A percentile compares a stretch with the other conserved stretches of the same genome.
phyloP scores from a whole-genome alignment of 2,888 invertebrate species.

The Leucoma salicis region DNA sequence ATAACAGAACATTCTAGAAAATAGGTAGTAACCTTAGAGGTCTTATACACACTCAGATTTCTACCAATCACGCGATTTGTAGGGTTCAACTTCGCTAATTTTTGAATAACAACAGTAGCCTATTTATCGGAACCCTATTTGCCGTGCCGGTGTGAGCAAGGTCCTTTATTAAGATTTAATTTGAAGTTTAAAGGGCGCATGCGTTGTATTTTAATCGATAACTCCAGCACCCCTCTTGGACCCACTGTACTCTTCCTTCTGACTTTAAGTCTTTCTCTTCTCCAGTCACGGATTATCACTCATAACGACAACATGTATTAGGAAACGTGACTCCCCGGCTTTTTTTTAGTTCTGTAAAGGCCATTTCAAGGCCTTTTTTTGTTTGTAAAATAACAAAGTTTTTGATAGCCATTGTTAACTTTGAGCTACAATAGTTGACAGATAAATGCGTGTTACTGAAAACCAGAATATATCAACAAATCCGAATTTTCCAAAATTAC shows the following conservation, averaged over 20 bases:
- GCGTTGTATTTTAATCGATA: conserved; percentile 24
- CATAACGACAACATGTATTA: not conserved
- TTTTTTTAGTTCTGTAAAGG: not conserved
- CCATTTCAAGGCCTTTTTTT: too few species aligned
- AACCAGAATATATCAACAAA: too few species aligned
- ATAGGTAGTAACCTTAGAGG: not conserved
- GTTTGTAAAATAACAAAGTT: too few species aligned
- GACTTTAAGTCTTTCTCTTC: not conserved
- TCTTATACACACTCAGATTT: not conserved
- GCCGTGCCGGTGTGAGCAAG: conserved; percentile 1
- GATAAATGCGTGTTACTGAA: too few species aligned
- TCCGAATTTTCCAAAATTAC: too few species aligned
- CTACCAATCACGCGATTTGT: not conserved
- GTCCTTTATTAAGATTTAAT: conserved; percentile 9
- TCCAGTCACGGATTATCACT: not conserved
- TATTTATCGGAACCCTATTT: not conserved
- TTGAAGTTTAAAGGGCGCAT: conserved; percentile 10
- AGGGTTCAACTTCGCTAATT: too few species aligned
- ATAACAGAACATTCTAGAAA: not conserved
- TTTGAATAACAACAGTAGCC: too few species aligned
- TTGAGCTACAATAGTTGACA: too few species aligned
- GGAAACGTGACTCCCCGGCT: not conserved
- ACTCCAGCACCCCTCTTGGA: not conserved
- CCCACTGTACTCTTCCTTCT: not conserved
- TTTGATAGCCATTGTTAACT: too few species aligned